phyloP scores from a whole-genome alignment of 2,113 vertebrate species.

The Bungarus multicinctus region DNA sequence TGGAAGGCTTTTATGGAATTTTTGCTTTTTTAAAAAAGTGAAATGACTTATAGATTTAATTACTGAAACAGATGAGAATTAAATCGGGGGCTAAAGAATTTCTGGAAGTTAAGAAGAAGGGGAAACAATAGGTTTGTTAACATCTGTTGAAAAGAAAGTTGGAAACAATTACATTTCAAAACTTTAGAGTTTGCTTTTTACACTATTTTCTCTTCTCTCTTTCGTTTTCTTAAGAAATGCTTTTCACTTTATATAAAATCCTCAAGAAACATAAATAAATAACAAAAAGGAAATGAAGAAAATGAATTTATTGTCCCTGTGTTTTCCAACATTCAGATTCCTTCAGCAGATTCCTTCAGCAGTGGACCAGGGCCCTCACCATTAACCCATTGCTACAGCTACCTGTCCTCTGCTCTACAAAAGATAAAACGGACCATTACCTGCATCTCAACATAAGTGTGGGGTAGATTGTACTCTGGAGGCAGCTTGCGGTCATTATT shows the following conservation, averaged over 20 bases:
- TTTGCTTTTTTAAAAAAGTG: background rate
- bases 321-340: background rate
- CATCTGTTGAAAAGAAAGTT: background rate
- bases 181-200: background rate
- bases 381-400: background rate
- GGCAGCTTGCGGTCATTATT: conserved; percentile 92
- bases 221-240: background rate
- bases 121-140: background rate
- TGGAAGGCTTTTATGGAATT: background rate
- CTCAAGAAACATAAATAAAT: background rate
- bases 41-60: background rate
- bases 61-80: background rate
- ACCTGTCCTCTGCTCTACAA: background rate
- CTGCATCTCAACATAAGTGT: conserved; percentile 94
- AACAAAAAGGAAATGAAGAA: background rate
- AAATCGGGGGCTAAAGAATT: background rate
- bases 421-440: conserved; percentile 54
- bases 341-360: too few species aligned
- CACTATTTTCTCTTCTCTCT: accelerated
- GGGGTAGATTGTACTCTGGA: conserved; percentile 88
- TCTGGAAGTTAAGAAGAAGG: background rate
- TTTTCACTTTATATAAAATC: background rate
- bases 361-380: too few species aligned
- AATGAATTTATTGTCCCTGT: too few species aligned
- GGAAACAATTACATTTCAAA: background rate